Conservation (phyloP, 1,140 invertebrate species). For the Globodera rostochiensis region DNA sequence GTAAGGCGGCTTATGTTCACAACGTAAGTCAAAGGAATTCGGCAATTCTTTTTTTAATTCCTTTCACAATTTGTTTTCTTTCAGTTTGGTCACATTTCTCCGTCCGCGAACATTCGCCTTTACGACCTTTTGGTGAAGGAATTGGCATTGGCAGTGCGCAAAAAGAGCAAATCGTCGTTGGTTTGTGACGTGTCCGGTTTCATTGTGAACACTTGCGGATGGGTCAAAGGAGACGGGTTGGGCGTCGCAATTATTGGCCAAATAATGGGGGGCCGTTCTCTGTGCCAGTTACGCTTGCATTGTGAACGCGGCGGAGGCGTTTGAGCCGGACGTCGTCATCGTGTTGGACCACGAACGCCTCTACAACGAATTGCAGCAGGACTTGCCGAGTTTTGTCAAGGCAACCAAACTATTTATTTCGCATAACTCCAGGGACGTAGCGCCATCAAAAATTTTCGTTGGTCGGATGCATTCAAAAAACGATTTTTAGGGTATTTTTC, state of each 20-base stretch:
- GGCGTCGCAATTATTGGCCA: neutral
- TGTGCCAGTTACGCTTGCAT: conserved; percentile 67
- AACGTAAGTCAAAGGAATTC: conserved; percentile 41
- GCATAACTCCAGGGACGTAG: no score
- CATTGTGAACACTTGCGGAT: conserved; percentile 96
- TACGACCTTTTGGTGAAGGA: conserved; percentile 83
- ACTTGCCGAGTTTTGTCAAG: conserved; percentile 45
- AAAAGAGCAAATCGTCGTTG: conserved; percentile 76
- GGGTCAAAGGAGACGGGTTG: conserved; percentile 88
- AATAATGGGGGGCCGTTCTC: neutral
- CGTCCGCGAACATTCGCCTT: conserved; percentile 78
- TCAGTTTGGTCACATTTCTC: conserved; percentile 86
- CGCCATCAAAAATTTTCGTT: no score
- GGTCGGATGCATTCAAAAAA: no score
- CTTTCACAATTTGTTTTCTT: conserved; percentile 78
- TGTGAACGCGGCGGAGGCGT: conserved; percentile 82
- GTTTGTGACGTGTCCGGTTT: conserved; percentile 76
- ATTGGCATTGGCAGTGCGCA: conserved; percentile 79
- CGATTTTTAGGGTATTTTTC: neutral
- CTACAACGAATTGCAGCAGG: conserved; percentile 41
- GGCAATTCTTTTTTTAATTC: neutral
- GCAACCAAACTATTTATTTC: neutral
- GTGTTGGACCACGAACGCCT: conserved; percentile 81
- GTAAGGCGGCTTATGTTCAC: conserved; percentile 45
- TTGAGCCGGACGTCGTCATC: conserved; percentile 89